Conservation (phyloP, 2,113 vertebrate genomes). For the Laticauda colubrina region DNA sequence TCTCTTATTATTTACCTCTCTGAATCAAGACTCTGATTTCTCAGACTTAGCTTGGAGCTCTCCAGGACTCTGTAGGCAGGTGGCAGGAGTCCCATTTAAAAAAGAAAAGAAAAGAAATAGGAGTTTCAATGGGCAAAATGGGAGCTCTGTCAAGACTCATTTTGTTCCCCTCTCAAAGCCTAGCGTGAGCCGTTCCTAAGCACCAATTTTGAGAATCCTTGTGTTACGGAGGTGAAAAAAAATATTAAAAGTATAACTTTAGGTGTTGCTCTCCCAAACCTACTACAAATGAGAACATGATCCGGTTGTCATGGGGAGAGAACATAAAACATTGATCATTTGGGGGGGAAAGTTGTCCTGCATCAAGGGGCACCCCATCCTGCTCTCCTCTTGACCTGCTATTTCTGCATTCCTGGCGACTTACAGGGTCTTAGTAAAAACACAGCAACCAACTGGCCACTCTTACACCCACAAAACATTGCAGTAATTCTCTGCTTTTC, state of each 20-base stretch:
- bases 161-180: neutral
- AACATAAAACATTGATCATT: neutral
- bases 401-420: slow-evolving; percentile 17
- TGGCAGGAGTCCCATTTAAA: neutral
- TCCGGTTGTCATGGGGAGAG: neutral
- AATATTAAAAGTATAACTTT: neutral
- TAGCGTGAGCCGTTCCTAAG: neutral
- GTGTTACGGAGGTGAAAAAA: neutral
- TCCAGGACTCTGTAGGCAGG: neutral
- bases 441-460: slow-evolving; percentile 47
- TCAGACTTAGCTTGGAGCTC: neutral
- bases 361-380: neutral
- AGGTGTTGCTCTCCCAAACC: neutral
- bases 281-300: neutral
- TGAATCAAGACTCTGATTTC: neutral
- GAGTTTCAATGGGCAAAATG: neutral
- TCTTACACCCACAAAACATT: slow-evolving; percentile 59
- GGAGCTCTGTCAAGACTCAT: neutral
- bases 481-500: slow-evolving; percentile 65
- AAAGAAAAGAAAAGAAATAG: neutral
- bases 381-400: slow-evolving; percentile 39
- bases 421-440: slow-evolving; percentile 46
- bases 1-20: neutral
- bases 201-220: neutral
- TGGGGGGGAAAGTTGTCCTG: neutral